phyloP scores from a whole-genome alignment of 2,113 vertebrate species.

The Nymphicus hollandicus region DNA sequence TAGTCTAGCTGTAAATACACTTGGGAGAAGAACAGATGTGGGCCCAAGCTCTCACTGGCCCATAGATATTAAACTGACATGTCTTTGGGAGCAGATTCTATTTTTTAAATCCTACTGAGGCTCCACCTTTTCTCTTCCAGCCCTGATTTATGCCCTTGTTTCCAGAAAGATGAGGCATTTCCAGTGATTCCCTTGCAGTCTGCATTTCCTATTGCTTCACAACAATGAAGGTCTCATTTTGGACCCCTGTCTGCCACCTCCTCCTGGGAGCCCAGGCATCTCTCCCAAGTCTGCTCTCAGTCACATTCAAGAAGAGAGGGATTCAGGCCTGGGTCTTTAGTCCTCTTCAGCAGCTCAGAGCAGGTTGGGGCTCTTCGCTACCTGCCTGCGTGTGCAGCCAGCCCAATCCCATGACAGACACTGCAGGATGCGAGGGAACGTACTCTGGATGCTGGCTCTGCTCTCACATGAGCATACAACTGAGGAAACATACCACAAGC shows the following conservation, averaged over 20 bases:
- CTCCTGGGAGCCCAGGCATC: neutral
- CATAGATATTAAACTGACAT: neutral
- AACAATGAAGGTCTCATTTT: neutral
- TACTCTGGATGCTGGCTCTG: fast-evolving
- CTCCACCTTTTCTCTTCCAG: neutral
- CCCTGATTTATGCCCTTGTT: neutral
- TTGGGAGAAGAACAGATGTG: neutral
- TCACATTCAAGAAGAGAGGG: neutral
- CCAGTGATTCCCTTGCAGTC: neutral
- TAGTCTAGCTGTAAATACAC: neutral
- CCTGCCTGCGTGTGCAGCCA: neutral
- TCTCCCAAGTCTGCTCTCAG: neutral
- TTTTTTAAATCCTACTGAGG: neutral
- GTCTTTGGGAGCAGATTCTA: neutral
- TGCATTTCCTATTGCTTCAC: neutral
- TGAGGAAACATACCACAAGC: fast-evolving
- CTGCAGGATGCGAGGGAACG: fast-evolving
- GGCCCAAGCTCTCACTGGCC: neutral
- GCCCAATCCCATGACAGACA: fast-evolving
- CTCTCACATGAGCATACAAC: fast-evolving
- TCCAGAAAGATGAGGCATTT: neutral
- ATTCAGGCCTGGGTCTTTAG: neutral
- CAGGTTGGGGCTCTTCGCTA: no score
- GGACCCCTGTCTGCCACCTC: neutral
- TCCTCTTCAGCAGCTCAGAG: neutral